These are phyloP conservation scores for Syndactyla subalaris DNA, from an alignment of 2,797 vertebrate species.

Conservation along the genomic window DNA sequence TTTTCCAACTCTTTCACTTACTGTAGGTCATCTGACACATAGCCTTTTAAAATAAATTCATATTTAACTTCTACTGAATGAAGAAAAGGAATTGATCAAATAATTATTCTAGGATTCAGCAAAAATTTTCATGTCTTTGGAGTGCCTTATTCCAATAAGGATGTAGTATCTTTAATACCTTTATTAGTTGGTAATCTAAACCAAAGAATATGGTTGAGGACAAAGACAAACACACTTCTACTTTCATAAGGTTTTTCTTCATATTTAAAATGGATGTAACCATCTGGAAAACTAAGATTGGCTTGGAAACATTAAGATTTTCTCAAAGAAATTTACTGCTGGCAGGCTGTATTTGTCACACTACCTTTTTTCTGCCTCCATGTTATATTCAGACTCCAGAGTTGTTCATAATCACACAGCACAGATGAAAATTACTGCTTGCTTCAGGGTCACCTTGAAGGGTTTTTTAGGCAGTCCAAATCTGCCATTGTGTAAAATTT, in stretches of 20 bases:
- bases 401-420: not conserved
- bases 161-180: not conserved
- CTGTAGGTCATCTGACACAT: not conserved
- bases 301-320: not conserved
- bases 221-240: not conserved
- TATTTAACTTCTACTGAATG: not conserved
- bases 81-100: not conserved
- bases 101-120: not conserved
- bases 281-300: not conserved
- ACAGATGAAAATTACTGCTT: not conserved
- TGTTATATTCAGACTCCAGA: not conserved
- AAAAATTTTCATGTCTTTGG: not conserved
- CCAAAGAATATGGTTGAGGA: not conserved
- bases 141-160: not conserved
- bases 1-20: not conserved
- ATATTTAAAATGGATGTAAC: not conserved
- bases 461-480: not conserved
- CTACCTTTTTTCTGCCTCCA: fast-evolving
- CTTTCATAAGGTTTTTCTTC: not conserved
- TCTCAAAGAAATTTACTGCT: not conserved
- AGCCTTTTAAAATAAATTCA: not conserved
- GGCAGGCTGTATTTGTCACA: not conserved
- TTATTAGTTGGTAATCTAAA: not conserved
- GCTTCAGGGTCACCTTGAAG: not conserved
- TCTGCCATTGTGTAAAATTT: not conserved